Evolutionary conservation across 53 echinoderm and acorn worm genomes (phyloP).

Genomic region (Apostichopus leukothele): DNA sequence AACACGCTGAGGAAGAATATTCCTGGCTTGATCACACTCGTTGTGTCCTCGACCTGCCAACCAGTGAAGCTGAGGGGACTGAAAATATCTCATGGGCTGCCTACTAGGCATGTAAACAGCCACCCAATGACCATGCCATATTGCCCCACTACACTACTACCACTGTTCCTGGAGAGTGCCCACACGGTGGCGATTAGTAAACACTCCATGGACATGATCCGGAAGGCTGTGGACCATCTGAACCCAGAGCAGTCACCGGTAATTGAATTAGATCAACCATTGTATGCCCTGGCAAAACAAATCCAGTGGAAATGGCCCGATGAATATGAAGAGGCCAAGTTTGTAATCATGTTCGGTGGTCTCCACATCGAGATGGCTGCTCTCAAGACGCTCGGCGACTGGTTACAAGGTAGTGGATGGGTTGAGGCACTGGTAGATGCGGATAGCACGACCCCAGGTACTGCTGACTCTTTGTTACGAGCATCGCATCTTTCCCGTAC

Average conservation of each 20-base stretch:
- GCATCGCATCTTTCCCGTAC: conserved; percentile 48
- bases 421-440: conserved; percentile 13
- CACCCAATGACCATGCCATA: too few relatives aligned
- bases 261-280: conserved; percentile 16
- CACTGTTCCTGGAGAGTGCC: background rate
- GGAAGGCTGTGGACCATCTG: conserved; percentile 43
- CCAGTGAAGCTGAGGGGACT: background rate
- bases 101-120: too few relatives aligned
- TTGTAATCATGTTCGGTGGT: conserved; percentile 39
- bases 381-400: conserved; percentile 42
- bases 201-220: conserved; percentile 53
- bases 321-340: conserved; percentile 15
- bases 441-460: conserved; percentile 31
- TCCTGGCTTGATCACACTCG: conserved; percentile 39
- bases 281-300: conserved; percentile 40
- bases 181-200: conserved; percentile 50
- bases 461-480: conserved; percentile 49
- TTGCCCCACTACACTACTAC: too few relatives aligned
- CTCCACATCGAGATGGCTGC: conserved; percentile 51
- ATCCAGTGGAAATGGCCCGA: conserved; percentile 51
- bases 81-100: conserved; percentile 18
- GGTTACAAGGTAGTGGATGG: conserved; percentile 56
- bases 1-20: conserved; percentile 10
- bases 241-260: conserved; percentile 53
- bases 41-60: conserved; percentile 38